These are phyloP conservation scores for Arenicola marina DNA, from an alignment of 2,888 invertebrate genomes.

Conservation along the genomic window DNA sequence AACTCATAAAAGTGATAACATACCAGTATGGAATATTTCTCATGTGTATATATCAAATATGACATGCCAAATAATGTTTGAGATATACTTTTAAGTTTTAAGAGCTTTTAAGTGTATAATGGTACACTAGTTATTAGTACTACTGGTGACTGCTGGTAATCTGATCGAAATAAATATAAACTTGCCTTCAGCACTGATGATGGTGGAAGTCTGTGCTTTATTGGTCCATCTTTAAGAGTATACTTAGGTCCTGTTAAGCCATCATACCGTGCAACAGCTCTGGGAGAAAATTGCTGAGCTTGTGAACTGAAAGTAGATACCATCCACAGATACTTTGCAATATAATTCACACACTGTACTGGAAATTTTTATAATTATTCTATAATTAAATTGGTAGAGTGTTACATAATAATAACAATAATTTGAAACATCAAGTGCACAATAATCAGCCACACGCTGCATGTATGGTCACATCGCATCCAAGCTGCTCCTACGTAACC, in stretches of 20 bases:
- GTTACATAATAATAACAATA: too few species aligned
- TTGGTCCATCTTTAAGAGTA: not conserved
- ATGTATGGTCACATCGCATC: too few species aligned
- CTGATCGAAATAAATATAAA: not conserved
- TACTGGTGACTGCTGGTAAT: not conserved
- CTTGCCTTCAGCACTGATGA: slow-evolving; percentile 2
- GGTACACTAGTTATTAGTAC: not conserved
- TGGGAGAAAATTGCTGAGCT: slow-evolving; percentile 4
- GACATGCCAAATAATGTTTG: too few species aligned
- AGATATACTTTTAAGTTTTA: not conserved
- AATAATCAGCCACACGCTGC: too few species aligned
- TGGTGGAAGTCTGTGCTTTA: slow-evolving; percentile 8
- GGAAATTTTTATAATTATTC: not conserved
- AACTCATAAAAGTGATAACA: too few species aligned
- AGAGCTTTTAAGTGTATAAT: not conserved
- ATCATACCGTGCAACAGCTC: not conserved
- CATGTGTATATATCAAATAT: too few species aligned
- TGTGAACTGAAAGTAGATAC: slow-evolving; percentile 6
- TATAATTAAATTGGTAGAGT: not conserved
- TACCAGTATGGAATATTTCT: too few species aligned
- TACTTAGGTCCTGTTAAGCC: slow-evolving; percentile 10
- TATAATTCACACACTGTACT: too few species aligned
- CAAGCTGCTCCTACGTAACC: too few species aligned
- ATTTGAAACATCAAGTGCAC: not conserved
- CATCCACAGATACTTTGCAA: too few species aligned